Base-by-base conservation (phyloP, 2,113 vertebrate genomes). In the Phainopepla nitens region DNA sequence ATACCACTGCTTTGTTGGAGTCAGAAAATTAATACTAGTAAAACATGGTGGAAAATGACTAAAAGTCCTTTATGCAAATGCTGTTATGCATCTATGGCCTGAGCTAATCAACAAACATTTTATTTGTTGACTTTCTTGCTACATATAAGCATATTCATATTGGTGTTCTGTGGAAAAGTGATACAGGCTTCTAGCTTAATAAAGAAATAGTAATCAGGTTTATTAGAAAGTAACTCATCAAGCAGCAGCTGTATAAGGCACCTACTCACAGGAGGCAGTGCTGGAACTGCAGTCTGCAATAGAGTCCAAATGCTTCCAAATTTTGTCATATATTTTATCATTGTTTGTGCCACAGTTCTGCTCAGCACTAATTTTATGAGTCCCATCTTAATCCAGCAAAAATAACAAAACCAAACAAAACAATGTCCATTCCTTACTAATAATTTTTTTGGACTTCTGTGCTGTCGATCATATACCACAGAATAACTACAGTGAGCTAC, bases 381-480 rank as follows among this genome's bases (percentile, higher is more conserved):
- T 50, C 27, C 7, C 23, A 31, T 35, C 23, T 73, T 50, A 62
- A 24, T 79, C 56, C 14, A 60, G 16, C 17, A 65, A 69, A 82
- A 80, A 18, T 13, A 87, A 76, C 3, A 53, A 72, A 79, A 81
- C 2, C 11, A 60, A 82, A 17, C 24, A 53, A 49, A 66, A 35
- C 15, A 45, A 69, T 27, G 11, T 12, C 20, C 12, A 28, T 41
- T 11, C 13, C 28, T 22, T 20, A 31, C 9, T 4, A 69, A 29
- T 58, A 39, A 64, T 31, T 93, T 75, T 62, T 19, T 65, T 42
- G 8, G 12, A 83, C 25, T 50, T 70, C 20, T 18, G 5, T 13
- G 23, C 39, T 83, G 42, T 41, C 0, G 0, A 23, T 66, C 23
- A 60, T 2, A 3, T 29, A 72, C 24, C 35, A 53, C 14, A 76